phyloP scores from a whole-genome alignment of 2,888 invertebrate species.

The Anthophora plumipes region DNA sequence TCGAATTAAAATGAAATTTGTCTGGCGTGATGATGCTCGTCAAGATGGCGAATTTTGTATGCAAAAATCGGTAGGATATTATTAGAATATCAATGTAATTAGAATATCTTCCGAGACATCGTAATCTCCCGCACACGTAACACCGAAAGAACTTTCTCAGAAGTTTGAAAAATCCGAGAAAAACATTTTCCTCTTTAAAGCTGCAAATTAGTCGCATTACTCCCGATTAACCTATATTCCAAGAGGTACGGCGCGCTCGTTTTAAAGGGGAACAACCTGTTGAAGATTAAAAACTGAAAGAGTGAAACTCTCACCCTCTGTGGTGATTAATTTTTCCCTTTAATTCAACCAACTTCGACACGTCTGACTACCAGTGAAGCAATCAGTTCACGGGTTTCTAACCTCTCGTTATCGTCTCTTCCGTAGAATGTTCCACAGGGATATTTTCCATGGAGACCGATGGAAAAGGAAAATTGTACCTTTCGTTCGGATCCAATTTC shows the following conservation, averaged over 20 bases:
- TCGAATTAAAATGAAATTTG: too few species aligned
- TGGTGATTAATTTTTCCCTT: not conserved
- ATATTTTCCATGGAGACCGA: not conserved
- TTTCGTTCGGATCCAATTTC: constrained; percentile 11
- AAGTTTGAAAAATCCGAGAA: too few species aligned
- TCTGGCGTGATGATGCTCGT: too few species aligned
- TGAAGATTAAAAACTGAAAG: not conserved
- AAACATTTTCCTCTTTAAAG: not conserved
- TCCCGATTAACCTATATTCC: not conserved
- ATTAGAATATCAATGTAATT: too few species aligned
- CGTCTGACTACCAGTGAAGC: not conserved
- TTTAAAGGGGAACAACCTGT: constrained; percentile 28
- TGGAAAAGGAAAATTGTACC: not conserved
- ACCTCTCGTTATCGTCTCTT: not conserved
- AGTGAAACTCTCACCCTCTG: not conserved
- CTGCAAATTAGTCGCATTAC: constrained; percentile 3
- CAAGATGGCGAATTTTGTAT: too few species aligned
- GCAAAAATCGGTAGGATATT: too few species aligned
- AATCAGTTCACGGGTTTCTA: not conserved
- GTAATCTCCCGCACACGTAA: too few species aligned
- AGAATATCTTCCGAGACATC: too few species aligned
- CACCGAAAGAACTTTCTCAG: too few species aligned
- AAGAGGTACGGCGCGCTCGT: not conserved
- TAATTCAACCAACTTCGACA: constrained; percentile 11
- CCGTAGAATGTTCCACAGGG: not conserved